These are phyloP conservation scores for Menura novaehollandiae DNA, from an alignment of 2,113 vertebrate species.

Conservation along the genomic window DNA sequence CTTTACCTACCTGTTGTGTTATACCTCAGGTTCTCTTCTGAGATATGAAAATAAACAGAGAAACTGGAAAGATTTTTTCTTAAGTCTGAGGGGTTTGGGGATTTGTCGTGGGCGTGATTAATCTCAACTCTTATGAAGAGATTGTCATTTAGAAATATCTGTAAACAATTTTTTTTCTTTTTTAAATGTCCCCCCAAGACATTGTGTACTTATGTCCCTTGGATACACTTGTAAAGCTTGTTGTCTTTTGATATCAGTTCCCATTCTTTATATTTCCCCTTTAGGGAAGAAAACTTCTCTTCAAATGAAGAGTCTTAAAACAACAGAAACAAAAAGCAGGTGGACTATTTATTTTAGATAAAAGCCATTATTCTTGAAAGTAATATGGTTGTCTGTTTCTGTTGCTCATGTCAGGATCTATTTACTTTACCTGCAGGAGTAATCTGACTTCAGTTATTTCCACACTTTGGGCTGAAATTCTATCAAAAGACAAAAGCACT, in stretches of 20 bases:
- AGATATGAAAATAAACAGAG: neutral
- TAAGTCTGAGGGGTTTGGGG: neutral
- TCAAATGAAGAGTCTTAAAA: slow-evolving; percentile 25
- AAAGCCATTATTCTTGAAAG: neutral
- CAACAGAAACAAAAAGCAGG: neutral
- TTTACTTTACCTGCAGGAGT: slow-evolving; percentile 22
- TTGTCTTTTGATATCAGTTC: slow-evolving; percentile 26
- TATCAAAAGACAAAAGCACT: neutral
- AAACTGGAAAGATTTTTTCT: neutral
- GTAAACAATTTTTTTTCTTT: neutral
- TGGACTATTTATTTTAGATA: neutral
- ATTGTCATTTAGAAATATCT: neutral
- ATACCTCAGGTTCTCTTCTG: neutral
- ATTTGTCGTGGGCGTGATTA: neutral
- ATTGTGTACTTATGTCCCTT: neutral
- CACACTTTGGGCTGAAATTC: neutral
- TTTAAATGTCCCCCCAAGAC: neutral
- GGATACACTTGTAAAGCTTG: neutral
- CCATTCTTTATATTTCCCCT: slow-evolving; percentile 19
- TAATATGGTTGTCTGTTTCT: slow-evolving; percentile 14
- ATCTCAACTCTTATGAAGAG: neutral
- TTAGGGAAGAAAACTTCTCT: neutral
- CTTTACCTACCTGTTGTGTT: neutral
- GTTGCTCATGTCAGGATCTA: neutral
- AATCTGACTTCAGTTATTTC: slow-evolving; percentile 3